These are phyloP conservation scores for Drosophila multiciliata DNA, from an alignment of 2,888 invertebrate genomes.

Conservation along the genomic window DNA sequence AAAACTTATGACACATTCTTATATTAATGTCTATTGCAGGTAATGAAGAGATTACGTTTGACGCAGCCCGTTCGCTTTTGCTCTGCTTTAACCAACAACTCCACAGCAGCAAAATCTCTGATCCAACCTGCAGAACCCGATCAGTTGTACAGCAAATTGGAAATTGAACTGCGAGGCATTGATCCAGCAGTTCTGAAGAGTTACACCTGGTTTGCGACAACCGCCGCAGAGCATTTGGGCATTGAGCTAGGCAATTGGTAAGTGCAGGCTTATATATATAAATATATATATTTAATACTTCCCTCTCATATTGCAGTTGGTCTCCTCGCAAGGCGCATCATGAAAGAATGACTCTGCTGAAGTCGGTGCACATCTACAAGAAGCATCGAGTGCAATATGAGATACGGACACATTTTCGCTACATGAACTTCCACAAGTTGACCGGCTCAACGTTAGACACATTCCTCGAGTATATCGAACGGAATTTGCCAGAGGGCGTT, in stretches of 20 bases:
- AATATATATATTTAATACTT: neutral
- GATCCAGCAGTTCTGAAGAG: conserved; percentile 95
- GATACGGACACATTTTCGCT: conserved; percentile 95
- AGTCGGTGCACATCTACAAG: conserved; percentile 95
- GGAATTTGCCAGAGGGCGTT: conserved; percentile 99
- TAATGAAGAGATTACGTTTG: conserved; percentile 41
- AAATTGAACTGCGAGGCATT: conserved; percentile 94
- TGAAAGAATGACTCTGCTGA: conserved; percentile 92
- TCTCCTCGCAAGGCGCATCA: conserved; percentile 90
- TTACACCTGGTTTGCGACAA: conserved; percentile 93
- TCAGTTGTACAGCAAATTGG: conserved; percentile 92
- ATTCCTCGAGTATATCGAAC: conserved; percentile 96
- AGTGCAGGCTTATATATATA: conserved; percentile 14
- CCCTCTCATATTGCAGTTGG: conserved; percentile 87
- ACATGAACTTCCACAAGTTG: conserved; percentile 92
- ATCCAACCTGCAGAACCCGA: conserved; percentile 85
- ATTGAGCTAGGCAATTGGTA: conserved; percentile 90
- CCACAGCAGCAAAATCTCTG: conserved; percentile 3
- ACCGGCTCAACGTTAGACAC: conserved; percentile 98
- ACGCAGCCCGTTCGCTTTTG: conserved; percentile 48
- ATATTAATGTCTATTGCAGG: conserved; percentile 19
- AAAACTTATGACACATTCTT: neutral
- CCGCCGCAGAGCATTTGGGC: conserved; percentile 92
- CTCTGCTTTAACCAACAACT: conserved; percentile 36
- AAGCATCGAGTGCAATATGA: conserved; percentile 99